Evolutionary conservation across 2,888 invertebrate species (phyloP).

Genomic region (Athalia rosae): DNA sequence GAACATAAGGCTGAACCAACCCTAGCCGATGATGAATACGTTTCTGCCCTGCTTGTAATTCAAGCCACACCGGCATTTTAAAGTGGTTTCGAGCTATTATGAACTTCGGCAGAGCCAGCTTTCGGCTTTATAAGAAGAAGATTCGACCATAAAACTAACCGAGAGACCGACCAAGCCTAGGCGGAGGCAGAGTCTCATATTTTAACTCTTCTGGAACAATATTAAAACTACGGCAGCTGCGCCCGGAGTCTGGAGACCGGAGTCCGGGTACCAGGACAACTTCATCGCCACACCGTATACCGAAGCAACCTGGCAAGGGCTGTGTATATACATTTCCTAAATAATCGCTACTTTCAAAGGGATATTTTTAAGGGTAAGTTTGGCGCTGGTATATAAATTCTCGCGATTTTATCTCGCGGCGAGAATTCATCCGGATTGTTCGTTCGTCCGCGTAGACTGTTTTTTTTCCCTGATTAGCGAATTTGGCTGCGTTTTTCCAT

Average conservation of each 20-base stretch:
- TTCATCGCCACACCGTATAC: slow-evolving; percentile 53
- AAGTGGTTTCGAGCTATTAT: slow-evolving; percentile 44
- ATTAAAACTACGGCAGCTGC: slow-evolving; percentile 67
- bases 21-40: slow-evolving; percentile 40
- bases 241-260: slow-evolving; percentile 48
- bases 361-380: too few species aligned
- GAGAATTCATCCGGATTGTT: too few species aligned
- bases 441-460: too few species aligned
- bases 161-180: slow-evolving; percentile 40
- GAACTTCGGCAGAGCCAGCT: slow-evolving; percentile 44
- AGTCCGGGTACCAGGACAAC: slow-evolving; percentile 57
- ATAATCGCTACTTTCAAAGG: not conserved
- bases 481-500: too few species aligned
- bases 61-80: slow-evolving; percentile 42
- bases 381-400: too few species aligned
- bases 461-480: too few species aligned
- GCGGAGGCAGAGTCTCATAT: slow-evolving; percentile 62
- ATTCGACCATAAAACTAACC: slow-evolving; percentile 44
- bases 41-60: slow-evolving; percentile 45
- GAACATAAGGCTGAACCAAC: slow-evolving; percentile 34
- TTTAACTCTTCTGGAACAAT: slow-evolving; percentile 65
- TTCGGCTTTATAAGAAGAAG: slow-evolving; percentile 43
- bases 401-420: too few species aligned
- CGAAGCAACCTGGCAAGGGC: not conserved
- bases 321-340: not conserved